Base-by-base conservation (phyloP, 2,888 invertebrate genomes). In the Didymodactylos carnosus region DNA sequence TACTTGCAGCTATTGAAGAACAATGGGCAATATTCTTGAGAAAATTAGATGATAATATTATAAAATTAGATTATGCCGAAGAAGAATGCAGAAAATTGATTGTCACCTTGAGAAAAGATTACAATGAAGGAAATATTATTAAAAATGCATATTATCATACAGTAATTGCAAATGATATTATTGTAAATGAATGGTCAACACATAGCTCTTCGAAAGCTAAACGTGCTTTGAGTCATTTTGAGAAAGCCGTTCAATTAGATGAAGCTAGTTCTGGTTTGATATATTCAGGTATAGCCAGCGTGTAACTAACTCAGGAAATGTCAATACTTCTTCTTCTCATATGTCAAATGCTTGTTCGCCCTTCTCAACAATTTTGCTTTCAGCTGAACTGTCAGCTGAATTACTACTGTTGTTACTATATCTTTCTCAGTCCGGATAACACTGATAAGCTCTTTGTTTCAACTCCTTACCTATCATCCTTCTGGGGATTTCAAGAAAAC, bases 21-120 rank as follows among this genome's bases (percentile, higher is more conserved):
- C 39, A 72, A 40, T 72, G 72, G 72, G 72, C 72, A 3, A 72
- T 72, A 39, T 72, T 72, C 19, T 72, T 72, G 41, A 27, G 35
- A 27, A 39, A 40, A 49, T 49, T 72, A 13, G 72, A 72, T 39
- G 53, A 72, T 39, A 14, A 40, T 4, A 72, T n/a, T 23, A 53
- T 72, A 11, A 2, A 1, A 51, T 23, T 72, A 46, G 51, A 72
- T 14, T 2, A 53, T 25, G 49, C 72, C 3, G n/a, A 49, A 13
- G 7, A 23, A 41, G 72, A 72, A 53, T 72, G 23, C 19, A 14
- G 11, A 6, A 40, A 39, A 53, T 35, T 72, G 14, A 39, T 49
- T 35, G 29, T 14, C 8, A 16, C 5, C 14, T 29, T 72, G 14
- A 23, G 53, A 29, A 23, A 35, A 23, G 51, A 51, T 25, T 72